Evolutionary conservation across 2,888 invertebrate species (phyloP).

Genomic region (Ichneumoninae sp.): DNA sequence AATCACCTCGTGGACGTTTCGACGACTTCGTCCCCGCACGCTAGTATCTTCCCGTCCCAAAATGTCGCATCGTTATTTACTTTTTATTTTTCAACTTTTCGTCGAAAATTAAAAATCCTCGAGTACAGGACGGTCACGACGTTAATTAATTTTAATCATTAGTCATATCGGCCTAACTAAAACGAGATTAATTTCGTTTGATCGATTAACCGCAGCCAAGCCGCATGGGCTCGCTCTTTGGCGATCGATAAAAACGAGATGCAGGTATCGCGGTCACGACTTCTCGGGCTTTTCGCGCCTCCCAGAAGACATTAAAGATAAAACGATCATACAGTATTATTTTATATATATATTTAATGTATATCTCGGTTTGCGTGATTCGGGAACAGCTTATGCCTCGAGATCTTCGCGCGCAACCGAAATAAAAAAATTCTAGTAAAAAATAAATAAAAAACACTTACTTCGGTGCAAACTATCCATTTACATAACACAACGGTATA

Average conservation of each 20-base stretch:
- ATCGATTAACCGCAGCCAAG: conserved; percentile 37
- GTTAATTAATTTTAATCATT: conserved; percentile 32
- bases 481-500: conserved; percentile 40
- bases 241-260: conserved; percentile 44
- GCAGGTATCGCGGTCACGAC: conserved; percentile 53
- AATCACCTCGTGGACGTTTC: conserved; percentile 69
- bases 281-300: conserved; percentile 49
- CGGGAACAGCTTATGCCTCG: conserved; percentile 7
- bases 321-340: conserved; percentile 32
- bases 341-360: neutral
- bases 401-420: conserved; percentile 28
- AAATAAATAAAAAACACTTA: conserved; percentile 10
- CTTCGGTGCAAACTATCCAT: conserved; percentile 39
- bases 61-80: conserved; percentile 20
- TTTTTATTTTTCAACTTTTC: conserved; percentile 18
- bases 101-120: conserved; percentile 43
- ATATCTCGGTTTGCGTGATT: conserved; percentile 16
- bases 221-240: conserved; percentile 16
- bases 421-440: neutral
- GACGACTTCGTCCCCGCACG: conserved; percentile 40
- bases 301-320: conserved; percentile 38
- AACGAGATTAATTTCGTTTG: conserved; percentile 51
- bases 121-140: conserved; percentile 51
- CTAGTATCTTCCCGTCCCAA: neutral
- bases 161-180: conserved; percentile 37